Conservation (phyloP, 2,113 vertebrate species). For the Lasiurus borealis region DNA sequence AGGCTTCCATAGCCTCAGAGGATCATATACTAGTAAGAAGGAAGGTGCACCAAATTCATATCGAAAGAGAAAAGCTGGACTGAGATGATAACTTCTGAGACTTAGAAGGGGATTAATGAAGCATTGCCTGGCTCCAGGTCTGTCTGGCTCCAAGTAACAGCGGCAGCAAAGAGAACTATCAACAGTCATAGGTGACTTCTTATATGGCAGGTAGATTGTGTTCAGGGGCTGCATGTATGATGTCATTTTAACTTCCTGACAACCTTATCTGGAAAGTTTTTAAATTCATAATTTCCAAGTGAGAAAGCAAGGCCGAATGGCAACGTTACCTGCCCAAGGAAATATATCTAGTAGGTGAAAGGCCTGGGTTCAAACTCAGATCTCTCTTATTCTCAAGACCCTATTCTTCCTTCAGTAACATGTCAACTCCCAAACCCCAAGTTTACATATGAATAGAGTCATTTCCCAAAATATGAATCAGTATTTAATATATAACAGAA, state of each 20-base stretch:
- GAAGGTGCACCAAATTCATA: conserved; percentile 59
- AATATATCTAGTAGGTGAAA: neutral
- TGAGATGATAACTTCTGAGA: neutral
- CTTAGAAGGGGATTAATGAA: conserved; percentile 38
- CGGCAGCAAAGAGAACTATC: neutral
- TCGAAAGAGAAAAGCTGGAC: conserved; percentile 29
- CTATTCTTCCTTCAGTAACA: neutral
- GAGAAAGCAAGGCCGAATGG: neutral
- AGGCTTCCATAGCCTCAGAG: conserved; percentile 55
- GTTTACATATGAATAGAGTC: neutral
- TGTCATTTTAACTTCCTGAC: neutral
- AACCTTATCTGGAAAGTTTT: neutral
- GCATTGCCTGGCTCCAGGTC: neutral
- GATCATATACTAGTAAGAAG: neutral
- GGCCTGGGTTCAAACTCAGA: neutral
- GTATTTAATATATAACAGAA: neutral
- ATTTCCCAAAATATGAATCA: neutral
- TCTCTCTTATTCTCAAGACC: neutral
- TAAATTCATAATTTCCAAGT: neutral
- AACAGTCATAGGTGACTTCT: neutral
- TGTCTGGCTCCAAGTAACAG: neutral
- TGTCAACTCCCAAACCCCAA: rapidly evolving
- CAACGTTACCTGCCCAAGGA: neutral
- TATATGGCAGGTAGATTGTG: rapidly evolving
- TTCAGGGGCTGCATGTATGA: neutral